Evolutionary conservation across 2,888 invertebrate species (phyloP).

Genomic region (Cylloceria caligata): DNA sequence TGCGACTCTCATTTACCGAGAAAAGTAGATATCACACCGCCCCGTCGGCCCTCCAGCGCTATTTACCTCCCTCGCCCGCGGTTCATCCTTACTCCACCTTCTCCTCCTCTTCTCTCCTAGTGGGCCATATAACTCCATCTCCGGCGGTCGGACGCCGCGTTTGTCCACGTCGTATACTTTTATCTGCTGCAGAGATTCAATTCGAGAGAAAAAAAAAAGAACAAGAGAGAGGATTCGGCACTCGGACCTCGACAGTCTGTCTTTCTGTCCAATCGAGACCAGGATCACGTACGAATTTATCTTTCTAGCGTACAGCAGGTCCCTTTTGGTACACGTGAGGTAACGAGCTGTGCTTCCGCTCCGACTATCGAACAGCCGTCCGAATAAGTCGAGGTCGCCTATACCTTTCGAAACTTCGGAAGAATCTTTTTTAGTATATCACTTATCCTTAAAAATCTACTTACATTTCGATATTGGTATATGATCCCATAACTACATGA

Average conservation of each 20-base stretch:
- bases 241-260: conserved; percentile 38
- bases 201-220: conserved; percentile 33
- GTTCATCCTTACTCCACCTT: conserved; percentile 20
- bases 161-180: conserved; percentile 66
- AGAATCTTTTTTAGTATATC: conserved; percentile 1
- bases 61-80: conserved; percentile 66
- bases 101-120: conserved; percentile 18
- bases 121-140: conserved; percentile 61
- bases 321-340: conserved; percentile 26
- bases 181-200: conserved; percentile 64
- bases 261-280: conserved; percentile 56
- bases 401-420: conserved; percentile 8
- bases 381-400: conserved; percentile 25
- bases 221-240: conserved; percentile 49
- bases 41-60: conserved; percentile 63
- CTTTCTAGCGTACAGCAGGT: conserved; percentile 55
- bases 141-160: conserved; percentile 65
- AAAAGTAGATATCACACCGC: conserved; percentile 68
- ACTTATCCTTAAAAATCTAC: not conserved
- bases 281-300: conserved; percentile 66
- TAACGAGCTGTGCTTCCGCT: conserved; percentile 18
- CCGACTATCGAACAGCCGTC: conserved; percentile 17
- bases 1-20: conserved; percentile 67
- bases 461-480: too few relatives aligned
- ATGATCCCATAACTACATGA: too few relatives aligned